Base-by-base conservation (phyloP, 1,140 invertebrate genomes). In the Schlechtendalia chinensis region DNA sequence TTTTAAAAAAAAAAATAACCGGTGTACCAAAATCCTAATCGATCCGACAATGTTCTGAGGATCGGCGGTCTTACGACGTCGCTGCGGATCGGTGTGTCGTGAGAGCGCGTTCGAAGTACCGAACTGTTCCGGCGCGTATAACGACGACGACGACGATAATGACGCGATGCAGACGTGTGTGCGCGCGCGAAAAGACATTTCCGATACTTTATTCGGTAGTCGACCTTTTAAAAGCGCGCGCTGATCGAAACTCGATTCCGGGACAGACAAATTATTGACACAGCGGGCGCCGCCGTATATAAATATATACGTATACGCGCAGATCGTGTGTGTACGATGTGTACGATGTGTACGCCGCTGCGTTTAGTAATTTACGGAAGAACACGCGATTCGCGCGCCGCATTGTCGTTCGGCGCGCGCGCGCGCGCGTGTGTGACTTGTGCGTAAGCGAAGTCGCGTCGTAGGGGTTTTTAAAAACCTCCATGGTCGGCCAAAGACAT, bases 191-290 rank as follows among this genome's bases (percentile, higher is more conserved):
- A 56, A 75, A 24, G 53, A 59, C 16, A 8, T 39, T 75, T 58
- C 29, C 72, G 72, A 59, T 45, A 29, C 24, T 58, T 59, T 39
- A 75, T 56, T 75, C 54, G 54, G 29, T 58, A 59, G 54, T 75
- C 54, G 24, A 59, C 72, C 54, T 75, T 39, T 22, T 39, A 75
- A 59, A 29, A 59, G 53, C 24, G 24, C 22, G 22, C 5, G 19
- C 29, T 77, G 56, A 61, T 77, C 74, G 22, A 58, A 29, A 22
- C 39, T 45, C 58, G 56, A 79, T 79, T 79, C 58, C 58, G 74
- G 22, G 58, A 47, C 39, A 79, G 74, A 79, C 74, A 61, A 61
- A 59, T 79, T 79, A 79, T 79, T 59, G 74, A 47, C 74, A 59
- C 58, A 47, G 39, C 22, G 29, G 56, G 74, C 56, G 56, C n/a